Evolutionary conservation across 2,888 invertebrate species (phyloP).

Genomic region (Chesias legatella): DNA sequence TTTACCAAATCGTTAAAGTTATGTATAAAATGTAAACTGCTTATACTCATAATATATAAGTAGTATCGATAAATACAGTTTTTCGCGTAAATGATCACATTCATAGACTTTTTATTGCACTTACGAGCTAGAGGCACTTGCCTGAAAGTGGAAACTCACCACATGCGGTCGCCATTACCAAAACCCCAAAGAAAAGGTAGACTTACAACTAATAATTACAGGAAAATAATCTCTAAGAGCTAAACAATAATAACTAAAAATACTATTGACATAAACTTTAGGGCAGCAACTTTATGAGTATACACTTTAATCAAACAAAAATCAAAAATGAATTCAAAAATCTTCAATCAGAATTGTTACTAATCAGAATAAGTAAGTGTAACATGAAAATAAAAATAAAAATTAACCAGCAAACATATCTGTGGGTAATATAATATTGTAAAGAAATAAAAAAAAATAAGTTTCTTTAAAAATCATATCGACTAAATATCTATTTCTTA

Average conservation of each 20-base stretch:
- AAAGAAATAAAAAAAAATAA: too few species aligned
- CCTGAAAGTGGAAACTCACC: constrained; percentile 71
- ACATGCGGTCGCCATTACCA: constrained; percentile 71
- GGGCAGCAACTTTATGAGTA: too few species aligned
- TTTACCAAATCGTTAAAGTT: constrained; percentile 54
- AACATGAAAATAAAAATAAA: too few species aligned
- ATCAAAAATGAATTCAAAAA: too few species aligned
- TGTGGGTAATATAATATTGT: too few species aligned
- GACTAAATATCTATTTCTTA: constrained; percentile 10
- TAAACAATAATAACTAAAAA: neutral
- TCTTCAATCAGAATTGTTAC: too few species aligned
- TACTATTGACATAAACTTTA: too few species aligned
- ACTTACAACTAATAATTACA: constrained; percentile 23
- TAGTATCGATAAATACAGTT: constrained; percentile 63
- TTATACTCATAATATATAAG: constrained; percentile 42
- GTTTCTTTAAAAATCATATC: neutral
- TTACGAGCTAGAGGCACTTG: constrained; percentile 62
- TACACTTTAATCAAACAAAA: too few species aligned
- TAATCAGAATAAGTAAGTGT: too few species aligned
- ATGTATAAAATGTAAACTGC: constrained; percentile 61
- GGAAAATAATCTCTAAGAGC: constrained; percentile 3
- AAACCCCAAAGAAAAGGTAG: constrained; percentile 41
- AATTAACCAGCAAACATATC: too few species aligned
- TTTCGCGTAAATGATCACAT: constrained; percentile 70
- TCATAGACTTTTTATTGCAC: constrained; percentile 62